These are phyloP conservation scores for Scatophagus argus DNA, from an alignment of 2,113 vertebrate species.

Conservation along the genomic window DNA sequence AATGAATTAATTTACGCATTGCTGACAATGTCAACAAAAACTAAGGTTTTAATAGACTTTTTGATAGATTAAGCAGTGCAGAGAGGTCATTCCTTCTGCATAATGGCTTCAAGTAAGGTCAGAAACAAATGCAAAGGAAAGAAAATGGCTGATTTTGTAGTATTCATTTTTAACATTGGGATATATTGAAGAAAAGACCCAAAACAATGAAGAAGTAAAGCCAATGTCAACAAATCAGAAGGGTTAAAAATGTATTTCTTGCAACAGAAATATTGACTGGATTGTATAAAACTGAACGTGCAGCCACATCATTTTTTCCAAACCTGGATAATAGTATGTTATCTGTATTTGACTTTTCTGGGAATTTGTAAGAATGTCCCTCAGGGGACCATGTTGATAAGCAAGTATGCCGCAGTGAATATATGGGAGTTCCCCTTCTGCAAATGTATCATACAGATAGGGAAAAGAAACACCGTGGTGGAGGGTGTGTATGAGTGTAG, in stretches of 20 bases:
- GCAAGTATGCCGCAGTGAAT: background rate
- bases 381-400: background rate
- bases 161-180: no score
- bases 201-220: background rate
- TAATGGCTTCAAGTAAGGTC: background rate
- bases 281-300: background rate
- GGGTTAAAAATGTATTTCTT: no score
- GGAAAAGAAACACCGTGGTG: background rate
- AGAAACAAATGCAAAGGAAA: background rate
- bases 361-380: slow-evolving; percentile 21
- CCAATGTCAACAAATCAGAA: background rate
- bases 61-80: no score
- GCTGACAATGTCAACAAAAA: no score
- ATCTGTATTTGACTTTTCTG: background rate
- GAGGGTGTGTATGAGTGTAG: slow-evolving; percentile 21
- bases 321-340: slow-evolving; percentile 3
- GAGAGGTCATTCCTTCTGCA: background rate
- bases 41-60: no score
- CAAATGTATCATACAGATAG: slow-evolving; percentile 35
- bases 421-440: slow-evolving; percentile 40
- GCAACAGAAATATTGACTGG: no score
- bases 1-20: no score
- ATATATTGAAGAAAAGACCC: background rate
- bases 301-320: background rate
- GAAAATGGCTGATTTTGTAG: background rate